Base-by-base conservation (phyloP, 2,888 invertebrate species). In the Dermolepida albohirtum region DNA sequence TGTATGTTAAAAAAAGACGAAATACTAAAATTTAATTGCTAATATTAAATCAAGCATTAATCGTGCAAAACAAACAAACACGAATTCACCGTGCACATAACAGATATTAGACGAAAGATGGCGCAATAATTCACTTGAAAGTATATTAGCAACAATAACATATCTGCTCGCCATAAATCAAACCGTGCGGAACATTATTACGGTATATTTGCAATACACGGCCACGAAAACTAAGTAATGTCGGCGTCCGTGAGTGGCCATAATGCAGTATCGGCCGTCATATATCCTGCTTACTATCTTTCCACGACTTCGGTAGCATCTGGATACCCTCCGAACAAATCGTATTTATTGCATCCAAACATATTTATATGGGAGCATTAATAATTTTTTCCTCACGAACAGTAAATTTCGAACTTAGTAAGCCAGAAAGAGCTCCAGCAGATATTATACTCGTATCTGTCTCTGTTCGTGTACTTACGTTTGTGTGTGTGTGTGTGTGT, bases 241-340 rank as follows among this genome's bases (percentile, higher is more conserved):
- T 39, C 54, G n/a, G 71, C 70, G 74, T 73, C 71, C 63, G 71
- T 71, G 54, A 54, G 72, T 70, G 71, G 75, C 73, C 73, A 74
- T 78, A 78, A 78, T 78, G 76, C 76, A 75, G 78, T 79, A 80
- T 80, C 74, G 78, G 78, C 76, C 77, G 74, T 78, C 79, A 79
- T 79, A 80, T 79, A 78, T 79, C 75, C 77, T 76, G 76, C 78
- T 79, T 78, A 78, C 54, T 76, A 77, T 77, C 78, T 71, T 68
- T 68, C 71, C 73, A 44, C 55, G 71, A 73, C 75, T 72, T 74
- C 73, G 74, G 75, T 72, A 73, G 74, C 75, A 74, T 75, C 73
- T 74, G 74, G 54, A 34, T 75, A 40, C 41, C 40, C 54, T n/a
- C 54, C 54, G 54, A 55, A 55, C 54, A 40, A 41, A 55, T 55